Evolutionary conservation across 2,888 invertebrate genomes (phyloP).

Genomic region (Philereme vetulata): DNA sequence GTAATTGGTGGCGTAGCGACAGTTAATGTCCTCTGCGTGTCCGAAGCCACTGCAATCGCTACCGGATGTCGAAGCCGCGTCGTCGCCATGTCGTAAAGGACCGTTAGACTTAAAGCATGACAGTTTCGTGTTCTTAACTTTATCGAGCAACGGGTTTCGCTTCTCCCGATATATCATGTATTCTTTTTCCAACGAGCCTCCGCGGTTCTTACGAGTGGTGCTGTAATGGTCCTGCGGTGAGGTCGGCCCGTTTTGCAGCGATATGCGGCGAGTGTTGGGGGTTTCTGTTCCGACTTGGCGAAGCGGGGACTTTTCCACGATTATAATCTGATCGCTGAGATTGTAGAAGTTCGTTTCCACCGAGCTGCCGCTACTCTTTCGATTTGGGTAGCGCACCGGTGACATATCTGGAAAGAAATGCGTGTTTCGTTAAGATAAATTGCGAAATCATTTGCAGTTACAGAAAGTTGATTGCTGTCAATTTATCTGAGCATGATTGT

Average conservation of each 20-base stretch:
- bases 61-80: slow-evolving; percentile 78
- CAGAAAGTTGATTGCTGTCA: neutral
- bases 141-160: slow-evolving; percentile 87
- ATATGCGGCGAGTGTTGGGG: slow-evolving; percentile 72
- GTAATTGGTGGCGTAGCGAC: slow-evolving; percentile 66
- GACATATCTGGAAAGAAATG: slow-evolving; percentile 83
- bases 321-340: slow-evolving; percentile 84
- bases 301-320: slow-evolving; percentile 83
- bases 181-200: slow-evolving; percentile 82
- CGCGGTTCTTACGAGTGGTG: slow-evolving; percentile 75
- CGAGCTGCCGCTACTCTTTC: slow-evolving; percentile 85
- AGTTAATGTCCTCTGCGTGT: slow-evolving; percentile 71
- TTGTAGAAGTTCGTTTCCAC: slow-evolving; percentile 88
- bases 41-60: slow-evolving; percentile 82
- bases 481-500: neutral
- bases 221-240: slow-evolving; percentile 79
- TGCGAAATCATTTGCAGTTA: neutral
- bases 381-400: slow-evolving; percentile 85
- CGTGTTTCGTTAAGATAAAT: slow-evolving; percentile 19
- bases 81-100: slow-evolving; percentile 76
- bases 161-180: slow-evolving; percentile 85
- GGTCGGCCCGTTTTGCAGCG: slow-evolving; percentile 69
- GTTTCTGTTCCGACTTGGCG: slow-evolving; percentile 68
- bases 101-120: slow-evolving; percentile 86
- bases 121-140: slow-evolving; percentile 87